Base-by-base conservation (phyloP, 2,888 invertebrate genomes). In the Scaptomyza flava region DNA sequence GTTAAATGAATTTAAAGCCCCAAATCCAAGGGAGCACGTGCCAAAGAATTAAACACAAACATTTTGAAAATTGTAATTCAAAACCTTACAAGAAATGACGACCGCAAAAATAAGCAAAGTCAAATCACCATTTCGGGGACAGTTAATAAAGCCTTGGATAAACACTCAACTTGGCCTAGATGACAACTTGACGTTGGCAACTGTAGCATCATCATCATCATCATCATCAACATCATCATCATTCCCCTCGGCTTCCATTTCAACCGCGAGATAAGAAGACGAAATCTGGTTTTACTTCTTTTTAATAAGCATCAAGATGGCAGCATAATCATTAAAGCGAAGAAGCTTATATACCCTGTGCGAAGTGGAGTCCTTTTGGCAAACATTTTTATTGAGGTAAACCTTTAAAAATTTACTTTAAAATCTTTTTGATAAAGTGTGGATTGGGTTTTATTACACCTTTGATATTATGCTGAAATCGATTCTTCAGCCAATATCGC, bases 91-190 rank as follows among this genome's bases (percentile, higher is more conserved):
- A 38, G 27, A 53, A 56, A 48, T 46, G 33, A 33, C 20, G 30
- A 45, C 27, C 36, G 38, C 50, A 46, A 36, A 46, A 43, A 20
- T 23, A 23, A 47, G 63, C 27, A 33, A 57, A 51, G 50, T 61
- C 34, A 54, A 61, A 46, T 62, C 41, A n/a, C 31, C 56, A 72
- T 68, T 65, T 58, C 43, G 67, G 38, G 41, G 68, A 69, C 81
- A 78, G 84, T 67, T 76, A 68, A 78, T 84, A 76, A 75, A 70
- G 73, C 65, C 73, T 68, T 64, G 68, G 66, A 78, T 70, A 79
- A 78, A 67, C 70, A 77, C 81, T 75, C 60, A 68, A 69, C 56
- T 61, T 70, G 60, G 52, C 54, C 56, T 27, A 8, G 79, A 68
- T 77, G 83, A 82, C 82, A 80, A 65, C 87, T 80, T 80, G 72